phyloP scores from a whole-genome alignment of 2,797 vertebrate genomes.

The Myotis vivesi region DNA sequence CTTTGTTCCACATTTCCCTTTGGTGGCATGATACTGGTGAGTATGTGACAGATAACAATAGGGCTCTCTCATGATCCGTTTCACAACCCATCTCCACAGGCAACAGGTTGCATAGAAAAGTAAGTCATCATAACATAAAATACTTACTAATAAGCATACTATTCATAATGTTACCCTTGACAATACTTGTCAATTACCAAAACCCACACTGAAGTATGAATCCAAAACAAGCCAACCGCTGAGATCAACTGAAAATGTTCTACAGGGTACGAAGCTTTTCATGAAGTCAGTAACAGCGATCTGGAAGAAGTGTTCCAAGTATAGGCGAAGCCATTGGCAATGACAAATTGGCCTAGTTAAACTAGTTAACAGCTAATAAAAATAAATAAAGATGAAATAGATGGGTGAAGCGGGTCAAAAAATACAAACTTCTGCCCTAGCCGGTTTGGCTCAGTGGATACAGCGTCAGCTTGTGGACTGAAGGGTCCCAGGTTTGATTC shows the following conservation, averaged over 20 bases:
- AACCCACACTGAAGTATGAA: neutral
- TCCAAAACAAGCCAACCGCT: neutral
- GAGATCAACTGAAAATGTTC: constrained; percentile 15
- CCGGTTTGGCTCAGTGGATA: too few species aligned
- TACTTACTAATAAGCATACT: constrained; percentile 19
- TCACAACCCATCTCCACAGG: neutral
- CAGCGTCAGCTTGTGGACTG: too few species aligned
- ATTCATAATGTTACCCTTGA: neutral
- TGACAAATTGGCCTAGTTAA: neutral
- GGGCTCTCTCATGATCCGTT: constrained; percentile 33
- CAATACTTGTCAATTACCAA: neutral
- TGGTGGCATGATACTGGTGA: neutral
- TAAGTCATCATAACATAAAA: constrained; percentile 31
- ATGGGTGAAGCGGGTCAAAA: neutral
- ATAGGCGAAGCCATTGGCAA: neutral
- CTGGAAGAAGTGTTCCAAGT: neutral
- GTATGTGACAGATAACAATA: constrained; percentile 13
- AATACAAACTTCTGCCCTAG: neutral
- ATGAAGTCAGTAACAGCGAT: neutral
- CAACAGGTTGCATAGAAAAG: constrained; percentile 20
- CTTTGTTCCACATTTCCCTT: constrained; percentile 38
- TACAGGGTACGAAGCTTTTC: neutral
- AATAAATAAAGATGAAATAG: neutral
- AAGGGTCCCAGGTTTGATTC: too few species aligned
- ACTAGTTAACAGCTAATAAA: neutral